Evolutionary conservation across 2,888 invertebrate species (phyloP).

Genomic region (Callinectes sapidus): DNA sequence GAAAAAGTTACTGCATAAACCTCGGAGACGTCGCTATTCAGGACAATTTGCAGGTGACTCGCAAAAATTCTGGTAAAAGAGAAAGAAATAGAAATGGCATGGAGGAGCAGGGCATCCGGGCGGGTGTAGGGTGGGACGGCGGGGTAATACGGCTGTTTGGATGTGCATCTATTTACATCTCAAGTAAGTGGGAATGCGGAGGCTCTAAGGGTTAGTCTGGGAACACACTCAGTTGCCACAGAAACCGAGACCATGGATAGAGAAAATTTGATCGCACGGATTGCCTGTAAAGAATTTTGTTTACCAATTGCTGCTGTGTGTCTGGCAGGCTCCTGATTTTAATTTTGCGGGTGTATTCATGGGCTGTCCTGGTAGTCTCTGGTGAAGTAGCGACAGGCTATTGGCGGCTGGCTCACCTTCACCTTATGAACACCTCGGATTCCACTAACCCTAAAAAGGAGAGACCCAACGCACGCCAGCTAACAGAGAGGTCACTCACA

Average conservation of each 20-base stretch:
- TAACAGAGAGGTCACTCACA: conserved; percentile 34
- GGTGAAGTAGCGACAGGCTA: not conserved
- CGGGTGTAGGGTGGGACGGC: conserved; percentile 24
- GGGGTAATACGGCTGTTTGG: conserved; percentile 55
- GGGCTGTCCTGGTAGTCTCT: not conserved
- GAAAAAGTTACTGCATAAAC: not conserved
- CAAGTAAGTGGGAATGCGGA: conserved; percentile 47
- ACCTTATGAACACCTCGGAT: conserved; percentile 3
- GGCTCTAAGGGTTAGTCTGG: conserved; percentile 34
- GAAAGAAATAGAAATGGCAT: conserved; percentile 11
- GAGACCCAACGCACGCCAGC: not conserved
- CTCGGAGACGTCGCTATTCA: conserved; percentile 7
- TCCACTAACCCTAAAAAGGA: conserved; percentile 21
- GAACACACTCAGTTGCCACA: conserved; percentile 8
- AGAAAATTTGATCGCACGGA: not conserved
- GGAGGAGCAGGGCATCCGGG: not conserved
- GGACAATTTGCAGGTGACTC: conserved; percentile 45
- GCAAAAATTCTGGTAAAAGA: conserved; percentile 14
- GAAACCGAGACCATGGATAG: not conserved
- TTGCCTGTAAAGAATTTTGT: not conserved
- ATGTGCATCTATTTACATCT: conserved; percentile 69
- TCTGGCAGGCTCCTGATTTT: not conserved
- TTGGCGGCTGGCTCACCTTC: conserved; percentile 39
- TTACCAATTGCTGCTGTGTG: not conserved
- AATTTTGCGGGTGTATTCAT: not conserved